These are phyloP conservation scores for Nibea albiflora DNA, from an alignment of 2,113 vertebrate species.

Conservation along the genomic window DNA sequence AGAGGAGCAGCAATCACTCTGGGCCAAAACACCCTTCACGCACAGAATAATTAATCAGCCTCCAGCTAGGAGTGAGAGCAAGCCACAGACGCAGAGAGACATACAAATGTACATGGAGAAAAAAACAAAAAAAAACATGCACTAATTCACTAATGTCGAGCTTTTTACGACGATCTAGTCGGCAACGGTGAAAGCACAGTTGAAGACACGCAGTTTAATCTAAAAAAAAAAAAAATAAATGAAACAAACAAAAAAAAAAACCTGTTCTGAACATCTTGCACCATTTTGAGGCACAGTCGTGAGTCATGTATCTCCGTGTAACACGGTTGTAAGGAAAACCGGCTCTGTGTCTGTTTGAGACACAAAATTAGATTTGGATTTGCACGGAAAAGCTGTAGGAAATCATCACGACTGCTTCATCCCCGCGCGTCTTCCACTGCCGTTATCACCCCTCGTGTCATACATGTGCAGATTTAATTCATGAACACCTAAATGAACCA, in stretches of 20 bases:
- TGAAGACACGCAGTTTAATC: neutral
- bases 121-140: neutral
- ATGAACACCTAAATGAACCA: neutral
- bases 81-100: slow-evolving; percentile 16
- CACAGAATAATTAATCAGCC: slow-evolving; percentile 80
- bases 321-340: neutral
- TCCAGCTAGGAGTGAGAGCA: slow-evolving; percentile 46
- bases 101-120: neutral
- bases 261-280: neutral
- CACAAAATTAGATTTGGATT: too few relatives aligned
- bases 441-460: neutral
- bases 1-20: slow-evolving; percentile 70
- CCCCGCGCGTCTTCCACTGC: too few relatives aligned
- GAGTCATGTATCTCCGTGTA: neutral
- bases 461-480: neutral
- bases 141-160: slow-evolving; percentile 3
- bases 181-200: neutral
- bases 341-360: neutral
- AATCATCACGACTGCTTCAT: neutral
- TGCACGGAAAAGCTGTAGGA: too few relatives aligned
- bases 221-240: neutral
- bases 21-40: slow-evolving; percentile 71
- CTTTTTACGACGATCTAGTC: neutral
- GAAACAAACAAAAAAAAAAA: neutral
- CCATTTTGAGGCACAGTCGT: neutral